These are phyloP conservation scores for Labia minor DNA, from an alignment of 2,888 invertebrate species.

Conservation along the genomic window DNA sequence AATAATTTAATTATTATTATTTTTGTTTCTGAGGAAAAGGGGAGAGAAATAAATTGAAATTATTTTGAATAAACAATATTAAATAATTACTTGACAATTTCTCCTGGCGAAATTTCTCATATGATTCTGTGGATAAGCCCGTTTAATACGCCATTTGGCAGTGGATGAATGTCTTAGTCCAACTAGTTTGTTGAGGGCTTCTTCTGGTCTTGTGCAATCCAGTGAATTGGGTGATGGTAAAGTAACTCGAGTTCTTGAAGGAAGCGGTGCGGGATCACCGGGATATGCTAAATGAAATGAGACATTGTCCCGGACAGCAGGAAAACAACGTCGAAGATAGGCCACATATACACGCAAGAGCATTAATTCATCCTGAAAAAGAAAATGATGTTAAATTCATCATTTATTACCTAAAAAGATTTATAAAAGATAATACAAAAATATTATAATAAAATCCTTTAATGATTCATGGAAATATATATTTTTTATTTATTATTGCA, in stretches of 20 bases:
- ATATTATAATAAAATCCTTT: no score
- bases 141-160: conserved; percentile 58
- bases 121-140: conserved; percentile 82
- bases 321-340: conserved; percentile 64
- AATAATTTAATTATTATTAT: no score
- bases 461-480: no score
- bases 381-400: background rate
- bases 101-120: conserved; percentile 75
- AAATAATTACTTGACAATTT: conserved; percentile 54
- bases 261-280: conserved; percentile 41
- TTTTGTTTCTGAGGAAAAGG: no score
- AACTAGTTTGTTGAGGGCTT: conserved; percentile 48
- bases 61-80: no score
- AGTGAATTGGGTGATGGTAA: conserved; percentile 31
- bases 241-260: conserved; percentile 28
- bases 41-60: no score
- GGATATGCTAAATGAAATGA: conserved; percentile 67
- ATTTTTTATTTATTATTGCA: no score
- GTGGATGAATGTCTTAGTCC: conserved; percentile 51
- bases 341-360: conserved; percentile 60
- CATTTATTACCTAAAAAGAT: background rate
- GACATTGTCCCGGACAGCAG: conserved; percentile 58
- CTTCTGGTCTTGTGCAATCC: conserved; percentile 59
- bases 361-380: conserved; percentile 56
- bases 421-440: no score